A percentile compares a stretch with the other conserved stretches of the same genome.
Evolutionary conservation across 2,888 invertebrate species (phyloP).

Genomic region (Tachina grossa): DNA sequence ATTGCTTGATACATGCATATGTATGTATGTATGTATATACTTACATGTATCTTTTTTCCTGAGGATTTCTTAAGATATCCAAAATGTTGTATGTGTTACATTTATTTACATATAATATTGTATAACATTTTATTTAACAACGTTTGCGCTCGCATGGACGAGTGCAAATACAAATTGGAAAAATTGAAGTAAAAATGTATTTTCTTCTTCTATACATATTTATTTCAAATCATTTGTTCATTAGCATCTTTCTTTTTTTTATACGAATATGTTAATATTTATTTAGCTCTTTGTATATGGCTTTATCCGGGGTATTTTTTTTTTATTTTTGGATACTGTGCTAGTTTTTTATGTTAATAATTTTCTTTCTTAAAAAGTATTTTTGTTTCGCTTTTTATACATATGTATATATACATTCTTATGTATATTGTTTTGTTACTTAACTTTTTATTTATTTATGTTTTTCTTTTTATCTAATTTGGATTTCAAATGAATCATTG

Average conservation of each 20-base stretch:
- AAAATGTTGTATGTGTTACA: constrained; percentile 1
- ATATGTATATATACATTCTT: no score
- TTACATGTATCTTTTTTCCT: neutral
- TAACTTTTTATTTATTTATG: neutral
- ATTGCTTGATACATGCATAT: neutral
- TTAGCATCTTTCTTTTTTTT: constrained; percentile 62
- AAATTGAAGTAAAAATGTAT: constrained; percentile 55
- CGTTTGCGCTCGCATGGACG: neutral
- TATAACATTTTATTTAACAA: neutral
- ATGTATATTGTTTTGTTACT: constrained; percentile 36
- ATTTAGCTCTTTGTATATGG: constrained; percentile 27
- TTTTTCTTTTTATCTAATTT: constrained; percentile 35
- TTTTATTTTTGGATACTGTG: constrained; percentile 58
- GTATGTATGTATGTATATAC: neutral
- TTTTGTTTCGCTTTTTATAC: constrained; percentile 29
- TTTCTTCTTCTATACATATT: constrained; percentile 44
- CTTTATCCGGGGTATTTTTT: neutral
- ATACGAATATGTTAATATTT: constrained; percentile 33
- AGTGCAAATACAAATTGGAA: constrained; percentile 63
- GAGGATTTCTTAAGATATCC: constrained; percentile 17
- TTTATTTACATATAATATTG: neutral
- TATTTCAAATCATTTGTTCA: constrained; percentile 61
- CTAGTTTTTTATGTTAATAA: constrained; percentile 68
- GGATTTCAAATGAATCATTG: constrained; percentile 63
- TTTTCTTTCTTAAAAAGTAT: constrained; percentile 32